These are phyloP conservation scores for Synergus itoensis DNA, from an alignment of 2,888 invertebrate species.

Conservation along the genomic window DNA sequence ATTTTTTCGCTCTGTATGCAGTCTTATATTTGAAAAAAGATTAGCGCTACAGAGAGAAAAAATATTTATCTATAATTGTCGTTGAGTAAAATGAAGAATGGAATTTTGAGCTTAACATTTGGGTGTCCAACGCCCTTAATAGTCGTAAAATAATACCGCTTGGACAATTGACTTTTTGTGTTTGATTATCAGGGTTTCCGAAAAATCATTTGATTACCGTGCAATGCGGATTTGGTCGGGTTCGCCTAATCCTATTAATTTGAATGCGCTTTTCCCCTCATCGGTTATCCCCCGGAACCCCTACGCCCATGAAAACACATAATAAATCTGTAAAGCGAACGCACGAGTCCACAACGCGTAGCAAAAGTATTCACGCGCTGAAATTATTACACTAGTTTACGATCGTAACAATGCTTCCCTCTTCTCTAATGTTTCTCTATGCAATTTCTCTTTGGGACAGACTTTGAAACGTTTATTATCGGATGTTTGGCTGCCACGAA, in stretches of 20 bases:
- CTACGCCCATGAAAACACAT: neutral
- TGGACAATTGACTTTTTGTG: neutral
- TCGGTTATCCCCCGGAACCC: slow-evolving; percentile 8
- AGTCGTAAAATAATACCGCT: neutral
- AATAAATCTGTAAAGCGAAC: slow-evolving; percentile 14
- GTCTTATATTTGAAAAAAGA: no score
- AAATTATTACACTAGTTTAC: slow-evolving; percentile 37
- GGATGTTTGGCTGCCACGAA: slow-evolving; percentile 54
- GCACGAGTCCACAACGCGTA: slow-evolving; percentile 17
- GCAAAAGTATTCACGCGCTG: slow-evolving; percentile 29
- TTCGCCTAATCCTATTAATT: slow-evolving; percentile 10
- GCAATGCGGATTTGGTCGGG: neutral
- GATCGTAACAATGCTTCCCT: slow-evolving; percentile 26
- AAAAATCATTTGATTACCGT: neutral
- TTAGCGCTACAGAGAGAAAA: no score
- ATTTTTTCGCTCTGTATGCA: no score
- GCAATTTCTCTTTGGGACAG: slow-evolving; percentile 51
- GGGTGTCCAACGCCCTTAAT: no score
- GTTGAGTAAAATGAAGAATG: no score
- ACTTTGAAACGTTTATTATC: slow-evolving; percentile 55
- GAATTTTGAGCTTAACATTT: no score
- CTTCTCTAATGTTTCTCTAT: slow-evolving; percentile 49
- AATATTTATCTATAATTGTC: no score
- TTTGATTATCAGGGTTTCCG: neutral
- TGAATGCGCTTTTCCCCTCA: slow-evolving; percentile 32